Evolutionary conservation across 2,888 invertebrate genomes (phyloP), one percentile per base, ranked within the genome.

Genomic region (Drosophila glabriapex): DNA sequence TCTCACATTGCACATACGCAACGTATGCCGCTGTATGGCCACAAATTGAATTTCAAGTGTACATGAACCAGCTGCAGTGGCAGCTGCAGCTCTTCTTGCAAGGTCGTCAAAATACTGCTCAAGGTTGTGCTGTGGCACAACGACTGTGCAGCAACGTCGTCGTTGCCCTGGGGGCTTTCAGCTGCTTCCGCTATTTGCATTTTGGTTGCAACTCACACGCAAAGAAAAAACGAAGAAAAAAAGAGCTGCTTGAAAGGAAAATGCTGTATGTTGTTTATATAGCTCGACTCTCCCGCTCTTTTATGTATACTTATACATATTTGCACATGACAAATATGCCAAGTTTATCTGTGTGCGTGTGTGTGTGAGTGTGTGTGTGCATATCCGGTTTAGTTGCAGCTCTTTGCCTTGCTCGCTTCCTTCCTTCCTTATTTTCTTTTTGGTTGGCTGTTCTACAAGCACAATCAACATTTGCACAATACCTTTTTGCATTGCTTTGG

Each of bases 401-500:
- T 72, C 68, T 73, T 72, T 73, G 70, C 72, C 61, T 72, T 59
- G 52, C 31, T 62, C 39, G 53, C 50, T 43, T 62, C 56, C 49
- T 62, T 55, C 56, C 55, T 43, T 35, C 41, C 35, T 69, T 56
- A 60, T 52, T 68, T 61, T 73, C 75, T 78, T 75, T 86, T 72
- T 61, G 74, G 70, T 71, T 73, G 59, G 72, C 65, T 76, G 66
- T 66, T 72, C 63, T 55, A 49, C 33, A 41, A 67, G 73, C 68
- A 76, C 89, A 89, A 89, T 89, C 91, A 89, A 89, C 89, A 86
- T 86, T 91, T 91, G 88, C 77, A 73, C 74, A 87, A 73, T 79
- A 77, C 73, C 91, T 82, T 85, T 85, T 89, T 75, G 87, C 85
- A 89, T 78, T 75, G 55, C 50, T 56, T 72, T 41, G 60, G 76